Percentiles rank a stretch among this genome's conserved stretches.
phyloP scores from a whole-genome alignment of 2,888 invertebrate species.

The Hedychridium roseum region DNA sequence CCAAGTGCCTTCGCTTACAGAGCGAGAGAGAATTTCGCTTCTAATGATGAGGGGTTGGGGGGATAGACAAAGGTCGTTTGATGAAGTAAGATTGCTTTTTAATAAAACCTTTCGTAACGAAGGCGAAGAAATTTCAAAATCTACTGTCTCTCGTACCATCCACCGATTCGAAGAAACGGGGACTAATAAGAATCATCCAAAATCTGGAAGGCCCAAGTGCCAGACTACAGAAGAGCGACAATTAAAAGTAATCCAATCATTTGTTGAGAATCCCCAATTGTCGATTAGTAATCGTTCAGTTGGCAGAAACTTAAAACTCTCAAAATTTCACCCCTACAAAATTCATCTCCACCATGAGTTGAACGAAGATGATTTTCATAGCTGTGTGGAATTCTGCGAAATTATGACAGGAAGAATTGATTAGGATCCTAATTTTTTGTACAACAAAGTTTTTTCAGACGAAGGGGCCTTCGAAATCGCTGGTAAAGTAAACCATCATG shows the following conservation, averaged over 20 bases:
- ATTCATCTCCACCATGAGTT: slow-evolving; percentile 37
- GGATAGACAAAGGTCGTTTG: not conserved
- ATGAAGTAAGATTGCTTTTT: not conserved
- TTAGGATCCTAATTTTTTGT: slow-evolving; percentile 17
- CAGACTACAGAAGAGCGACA: slow-evolving; percentile 11
- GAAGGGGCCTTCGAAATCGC: slow-evolving; percentile 40
- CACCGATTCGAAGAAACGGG: slow-evolving; percentile 12
- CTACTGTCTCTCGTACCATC: slow-evolving; percentile 7
- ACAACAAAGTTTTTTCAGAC: slow-evolving; percentile 34
- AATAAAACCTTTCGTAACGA: no score
- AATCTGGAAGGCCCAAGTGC: slow-evolving; percentile 14
- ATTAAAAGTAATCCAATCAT: slow-evolving; percentile 20
- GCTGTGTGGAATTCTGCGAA: slow-evolving; percentile 35
- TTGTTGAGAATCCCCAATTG: slow-evolving; percentile 21
- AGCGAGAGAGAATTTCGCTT: no score
- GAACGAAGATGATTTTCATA: slow-evolving; percentile 35
- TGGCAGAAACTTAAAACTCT: slow-evolving; percentile 16
- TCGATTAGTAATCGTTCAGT: slow-evolving; percentile 12
- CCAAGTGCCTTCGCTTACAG: no score
- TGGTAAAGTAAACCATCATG: slow-evolving; percentile 41
- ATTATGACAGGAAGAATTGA: slow-evolving; percentile 18
- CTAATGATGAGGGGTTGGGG: no score
- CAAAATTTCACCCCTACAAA: slow-evolving; percentile 34
- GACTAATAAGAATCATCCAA: slow-evolving; percentile 6
- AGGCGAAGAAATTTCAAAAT: slow-evolving; percentile 7